A percentile compares a stretch with the other conserved stretches of the same genome.
Evolutionary conservation across 2,888 invertebrate species (phyloP).

Genomic region (Camptogramma bilineatum): DNA sequence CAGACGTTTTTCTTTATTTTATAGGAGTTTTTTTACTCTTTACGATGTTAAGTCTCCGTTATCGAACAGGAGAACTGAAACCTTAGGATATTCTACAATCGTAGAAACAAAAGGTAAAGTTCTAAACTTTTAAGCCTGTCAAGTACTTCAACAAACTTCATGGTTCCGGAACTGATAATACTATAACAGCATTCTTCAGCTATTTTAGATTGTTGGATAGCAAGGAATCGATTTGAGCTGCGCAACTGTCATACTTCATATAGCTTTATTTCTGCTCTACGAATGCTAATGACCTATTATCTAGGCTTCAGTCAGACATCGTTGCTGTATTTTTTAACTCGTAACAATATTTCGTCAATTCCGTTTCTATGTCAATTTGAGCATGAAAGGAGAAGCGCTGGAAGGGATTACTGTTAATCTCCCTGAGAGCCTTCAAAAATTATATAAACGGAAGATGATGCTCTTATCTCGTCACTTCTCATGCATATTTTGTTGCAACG

Average conservation of each 20-base stretch:
- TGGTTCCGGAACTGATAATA: slow-evolving; percentile 20
- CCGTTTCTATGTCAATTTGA: neutral
- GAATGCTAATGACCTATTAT: slow-evolving; percentile 25
- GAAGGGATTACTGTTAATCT: neutral
- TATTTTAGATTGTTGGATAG: slow-evolving; percentile 20
- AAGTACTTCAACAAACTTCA: slow-evolving; percentile 8
- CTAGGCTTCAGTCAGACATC: slow-evolving; percentile 21
- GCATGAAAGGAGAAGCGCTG: neutral
- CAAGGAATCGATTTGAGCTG: slow-evolving; percentile 26
- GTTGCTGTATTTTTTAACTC: slow-evolving; percentile 3
- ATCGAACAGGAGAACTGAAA: neutral
- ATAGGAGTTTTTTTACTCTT: neutral
- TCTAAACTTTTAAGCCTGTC: slow-evolving; percentile 4
- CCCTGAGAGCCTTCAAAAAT: neutral
- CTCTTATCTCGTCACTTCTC: neutral
- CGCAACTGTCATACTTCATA: slow-evolving; percentile 18
- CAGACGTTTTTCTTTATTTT: neutral
- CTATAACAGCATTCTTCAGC: slow-evolving; percentile 21
- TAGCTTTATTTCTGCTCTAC: slow-evolving; percentile 23
- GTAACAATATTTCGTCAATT: slow-evolving; percentile 6
- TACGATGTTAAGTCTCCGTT: neutral
- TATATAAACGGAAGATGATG: neutral
- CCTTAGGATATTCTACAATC: slow-evolving; percentile 1
- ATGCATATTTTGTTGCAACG: slow-evolving; percentile 8
- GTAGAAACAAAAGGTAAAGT: neutral